Conservation (phyloP, 2,113 vertebrate species). For the Aix galericulata region DNA sequence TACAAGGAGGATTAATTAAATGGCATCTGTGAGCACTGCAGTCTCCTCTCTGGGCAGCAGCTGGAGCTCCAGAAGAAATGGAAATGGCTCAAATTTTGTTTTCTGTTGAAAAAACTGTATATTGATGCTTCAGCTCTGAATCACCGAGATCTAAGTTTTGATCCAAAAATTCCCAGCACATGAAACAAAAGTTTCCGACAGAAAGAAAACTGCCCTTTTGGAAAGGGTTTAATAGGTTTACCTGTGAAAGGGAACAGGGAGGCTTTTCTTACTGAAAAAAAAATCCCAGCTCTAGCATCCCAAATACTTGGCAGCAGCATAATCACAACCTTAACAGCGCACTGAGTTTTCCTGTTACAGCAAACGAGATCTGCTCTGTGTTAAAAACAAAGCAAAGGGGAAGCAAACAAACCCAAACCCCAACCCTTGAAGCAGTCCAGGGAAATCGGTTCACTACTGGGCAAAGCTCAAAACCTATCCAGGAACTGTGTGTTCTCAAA, state of each 20-base stretch:
- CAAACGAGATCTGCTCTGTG: conserved; percentile 19
- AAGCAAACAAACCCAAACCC: conserved; percentile 37
- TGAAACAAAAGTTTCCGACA: not conserved
- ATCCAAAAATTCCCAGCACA: not conserved
- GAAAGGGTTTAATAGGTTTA: not conserved
- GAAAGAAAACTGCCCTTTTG: not conserved
- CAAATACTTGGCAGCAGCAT: not conserved
- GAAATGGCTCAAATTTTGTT: not conserved
- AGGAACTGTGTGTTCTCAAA: conserved; percentile 44
- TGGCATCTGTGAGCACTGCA: not conserved
- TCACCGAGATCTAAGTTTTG: not conserved
- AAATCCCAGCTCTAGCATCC: not conserved
- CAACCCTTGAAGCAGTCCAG: not conserved
- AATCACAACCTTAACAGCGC: not conserved
- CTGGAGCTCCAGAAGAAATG: not conserved
- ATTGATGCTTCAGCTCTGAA: not conserved
- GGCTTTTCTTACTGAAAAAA: not conserved
- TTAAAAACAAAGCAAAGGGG: conserved; percentile 46
- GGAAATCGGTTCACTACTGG: not conserved
- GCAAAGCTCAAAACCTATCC: conserved; percentile 18
- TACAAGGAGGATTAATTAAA: not conserved
- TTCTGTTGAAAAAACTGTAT: not conserved
- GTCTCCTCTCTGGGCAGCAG: not conserved
- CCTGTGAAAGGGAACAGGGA: not conserved
- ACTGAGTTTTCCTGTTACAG: not conserved